Base-by-base conservation (phyloP, 2,113 vertebrate species). In the Gobiocypris rarus region DNA sequence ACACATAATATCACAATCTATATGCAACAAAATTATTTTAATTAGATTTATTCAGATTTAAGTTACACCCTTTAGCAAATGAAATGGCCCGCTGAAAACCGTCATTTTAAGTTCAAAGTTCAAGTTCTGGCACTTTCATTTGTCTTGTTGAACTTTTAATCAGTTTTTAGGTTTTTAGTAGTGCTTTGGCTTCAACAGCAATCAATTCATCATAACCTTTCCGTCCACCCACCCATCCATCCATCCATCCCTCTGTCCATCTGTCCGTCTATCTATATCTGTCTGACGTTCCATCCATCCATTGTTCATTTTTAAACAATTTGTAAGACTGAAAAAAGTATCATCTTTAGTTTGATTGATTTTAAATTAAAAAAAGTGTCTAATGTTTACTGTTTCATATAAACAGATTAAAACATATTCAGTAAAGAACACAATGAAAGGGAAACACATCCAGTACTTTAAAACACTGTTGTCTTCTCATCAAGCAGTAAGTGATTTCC, bases 381-480 rank as follows among this genome's bases (percentile, higher is more conserved):
- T 38, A 50, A 59, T 43, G 34, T 77, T 78, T 31, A 86, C 28
- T 43, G 74, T 58, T 67, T 58, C 54, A 73, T 15, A 75, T 67
- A 81, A 73, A 81, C 31, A 63, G 17, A 26, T 34, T 67, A 76
- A 54, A 85, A 43, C 56, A 45, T 28, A 59, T 38, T 75, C 52
- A 26, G 9, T 76, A 73, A 28, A 78, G 54, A 34, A 78, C 56
- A 73, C 65, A 78, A 83, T 76, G 43, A 38, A 26, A 58, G 52
- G 41, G 50, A 61, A 77, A 73, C 5, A 13, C 56, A 77, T 38
- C 34, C 34, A 38, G 38, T n/a, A 6, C 9, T 59, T 38, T 71
- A 52, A 24, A 48, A 83, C 74, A 28, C 65, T 9, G 50, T 14
- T 52, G 19, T 43, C 34, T 70, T 43, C 17, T 58, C 28, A 70